A percentile compares a stretch with the other conserved stretches of the same genome.
Conservation (phyloP, 2,797 vertebrate genomes). For the Adrianichthys oophorus region DNA sequence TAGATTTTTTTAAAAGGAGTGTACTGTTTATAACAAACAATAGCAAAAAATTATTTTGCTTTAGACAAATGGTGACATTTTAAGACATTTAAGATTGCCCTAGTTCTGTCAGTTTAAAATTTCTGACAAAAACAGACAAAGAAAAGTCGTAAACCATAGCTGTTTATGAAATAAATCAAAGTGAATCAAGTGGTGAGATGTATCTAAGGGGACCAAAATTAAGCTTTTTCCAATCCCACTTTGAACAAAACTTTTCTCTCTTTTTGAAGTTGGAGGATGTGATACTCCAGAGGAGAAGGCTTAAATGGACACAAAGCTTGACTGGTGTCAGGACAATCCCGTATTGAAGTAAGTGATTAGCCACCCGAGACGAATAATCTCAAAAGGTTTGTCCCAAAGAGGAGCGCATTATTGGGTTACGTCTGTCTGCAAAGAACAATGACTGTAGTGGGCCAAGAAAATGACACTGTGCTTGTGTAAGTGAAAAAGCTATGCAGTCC, state of each 20-base stretch:
- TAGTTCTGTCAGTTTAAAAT: no score
- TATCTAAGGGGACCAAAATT: constrained; percentile 18
- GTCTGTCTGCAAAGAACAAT: constrained; percentile 57
- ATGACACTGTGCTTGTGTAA: constrained; percentile 37
- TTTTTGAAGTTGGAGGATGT: constrained; percentile 17
- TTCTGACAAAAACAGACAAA: background rate
- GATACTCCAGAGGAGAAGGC: constrained; percentile 20
- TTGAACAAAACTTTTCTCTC: constrained; percentile 39
- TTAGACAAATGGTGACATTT: no score
- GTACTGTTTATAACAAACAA: no score
- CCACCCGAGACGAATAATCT: constrained; percentile 40
- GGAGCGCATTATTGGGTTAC: constrained; percentile 38
- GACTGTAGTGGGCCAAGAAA: constrained; percentile 41
- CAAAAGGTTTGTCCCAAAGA: constrained; percentile 52
- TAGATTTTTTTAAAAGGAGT: no score
- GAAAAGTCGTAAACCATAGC: constrained; percentile 1
- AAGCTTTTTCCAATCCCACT: constrained; percentile 30
- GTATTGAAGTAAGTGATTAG: constrained; percentile 50
- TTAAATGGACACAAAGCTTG: constrained; percentile 41
- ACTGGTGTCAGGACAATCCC: constrained; percentile 35
- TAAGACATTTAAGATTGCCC: no score
- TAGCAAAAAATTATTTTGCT: no score
- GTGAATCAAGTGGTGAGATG: no score
- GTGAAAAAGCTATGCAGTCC: constrained; percentile 49
- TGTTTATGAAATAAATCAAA: constrained; percentile 28